Conservation (phyloP, 1,140 invertebrate genomes). For the Protaetia brevitarsis region DNA sequence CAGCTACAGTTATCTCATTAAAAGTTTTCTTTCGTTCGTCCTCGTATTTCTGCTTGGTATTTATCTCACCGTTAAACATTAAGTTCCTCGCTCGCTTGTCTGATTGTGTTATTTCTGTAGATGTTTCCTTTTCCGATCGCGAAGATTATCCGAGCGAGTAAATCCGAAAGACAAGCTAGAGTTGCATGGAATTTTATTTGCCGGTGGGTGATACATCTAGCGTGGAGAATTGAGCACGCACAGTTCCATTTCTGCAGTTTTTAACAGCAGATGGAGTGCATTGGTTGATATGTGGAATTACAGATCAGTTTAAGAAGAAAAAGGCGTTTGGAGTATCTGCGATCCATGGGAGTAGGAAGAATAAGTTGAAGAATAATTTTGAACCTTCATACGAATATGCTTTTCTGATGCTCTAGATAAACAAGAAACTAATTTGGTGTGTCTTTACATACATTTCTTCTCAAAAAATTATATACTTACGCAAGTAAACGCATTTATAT, state of each 20-base stretch:
- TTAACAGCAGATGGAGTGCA: too few species aligned
- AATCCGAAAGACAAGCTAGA: neutral
- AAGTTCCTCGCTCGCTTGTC: neutral
- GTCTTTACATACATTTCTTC: too few species aligned
- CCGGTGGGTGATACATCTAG: too few species aligned
- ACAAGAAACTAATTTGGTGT: neutral
- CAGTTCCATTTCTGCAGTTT: too few species aligned
- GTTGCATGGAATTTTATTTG: neutral
- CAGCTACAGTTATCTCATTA: slow-evolving; percentile 8
- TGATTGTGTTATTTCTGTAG: neutral
- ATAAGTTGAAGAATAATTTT: too few species aligned
- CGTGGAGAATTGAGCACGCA: too few species aligned
- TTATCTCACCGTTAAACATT: neutral
- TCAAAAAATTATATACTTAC: too few species aligned
- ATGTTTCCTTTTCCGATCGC: neutral
- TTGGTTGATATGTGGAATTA: too few species aligned
- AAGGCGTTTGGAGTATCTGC: too few species aligned
- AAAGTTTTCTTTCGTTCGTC: neutral
- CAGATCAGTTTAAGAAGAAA: too few species aligned
- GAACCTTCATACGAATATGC: neutral
- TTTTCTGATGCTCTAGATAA: neutral
- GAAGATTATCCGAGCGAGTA: neutral
- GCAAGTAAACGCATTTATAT: too few species aligned
- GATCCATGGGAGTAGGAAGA: too few species aligned
- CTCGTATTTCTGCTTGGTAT: neutral